phyloP scores from a whole-genome alignment of 2,888 invertebrate genomes.

The Tanytarsus gracilentus region DNA sequence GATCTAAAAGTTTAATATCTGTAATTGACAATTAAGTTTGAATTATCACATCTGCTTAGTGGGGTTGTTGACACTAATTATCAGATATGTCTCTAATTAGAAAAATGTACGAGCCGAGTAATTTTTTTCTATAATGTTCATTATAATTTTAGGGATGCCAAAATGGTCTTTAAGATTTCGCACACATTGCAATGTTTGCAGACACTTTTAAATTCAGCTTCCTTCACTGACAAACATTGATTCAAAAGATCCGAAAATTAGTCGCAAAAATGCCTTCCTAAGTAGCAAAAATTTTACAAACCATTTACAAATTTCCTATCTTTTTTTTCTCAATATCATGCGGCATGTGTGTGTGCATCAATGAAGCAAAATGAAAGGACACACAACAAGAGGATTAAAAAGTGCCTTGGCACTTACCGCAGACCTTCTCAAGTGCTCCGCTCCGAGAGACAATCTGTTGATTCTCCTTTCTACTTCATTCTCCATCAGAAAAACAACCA shows the following conservation, averaged over 20 bases:
- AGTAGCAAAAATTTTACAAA: conserved; percentile 25
- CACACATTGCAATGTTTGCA: conserved; percentile 21
- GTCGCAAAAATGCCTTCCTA: conserved; percentile 26
- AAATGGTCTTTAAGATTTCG: not conserved
- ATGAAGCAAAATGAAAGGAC: conserved; percentile 4
- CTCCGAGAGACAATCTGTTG: conserved; percentile 10
- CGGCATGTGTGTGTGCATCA: not conserved
- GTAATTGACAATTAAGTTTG: too few relatives aligned
- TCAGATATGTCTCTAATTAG: too few relatives aligned
- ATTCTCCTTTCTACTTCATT: not conserved
- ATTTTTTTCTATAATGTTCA: too few relatives aligned
- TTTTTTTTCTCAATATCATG: too few relatives aligned
- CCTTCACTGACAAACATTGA: not conserved
- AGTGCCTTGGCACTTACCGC: not conserved
- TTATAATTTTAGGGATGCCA: not conserved
- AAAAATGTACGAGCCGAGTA: too few relatives aligned
- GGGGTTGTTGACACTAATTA: too few relatives aligned
- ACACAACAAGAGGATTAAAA: conserved; percentile 7
- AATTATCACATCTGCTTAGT: too few relatives aligned
- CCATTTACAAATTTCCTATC: conserved; percentile 24
- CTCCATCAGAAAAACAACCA: not conserved
- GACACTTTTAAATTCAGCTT: not conserved
- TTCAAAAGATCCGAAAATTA: conserved; percentile 17
- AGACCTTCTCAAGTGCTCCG: not conserved
- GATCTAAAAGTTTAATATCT: too few relatives aligned